Base-by-base conservation (phyloP, 1,140 invertebrate species). In the Brachionus koreanus region DNA sequence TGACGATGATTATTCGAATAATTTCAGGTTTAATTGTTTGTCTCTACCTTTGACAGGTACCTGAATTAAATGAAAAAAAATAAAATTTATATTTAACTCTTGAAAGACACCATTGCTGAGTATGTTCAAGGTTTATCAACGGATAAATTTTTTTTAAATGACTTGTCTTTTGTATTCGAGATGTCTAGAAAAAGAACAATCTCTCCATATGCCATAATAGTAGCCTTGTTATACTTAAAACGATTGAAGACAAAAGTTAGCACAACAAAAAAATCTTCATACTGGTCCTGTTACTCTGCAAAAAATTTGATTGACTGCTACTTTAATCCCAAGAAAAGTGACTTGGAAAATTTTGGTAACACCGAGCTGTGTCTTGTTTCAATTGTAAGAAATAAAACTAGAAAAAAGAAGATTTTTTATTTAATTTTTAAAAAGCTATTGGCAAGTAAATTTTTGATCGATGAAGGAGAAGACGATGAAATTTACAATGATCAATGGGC, bases 401-500 rank as follows among this genome's bases (percentile, higher is more conserved):
- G 10, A 9, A 65, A 29, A 65, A 29, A 25, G n/a, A 65, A 2
- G 10, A 29, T 79, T 33, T 37, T 39, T 37, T 79, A 16, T 79
- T 16, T 1, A 19, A 61, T 9, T 79, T 57, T 33, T 5, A 23
- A 35, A 33, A 25, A 79, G 76, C 35, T 79, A 1, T 65, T 79
- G 16, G 76, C 76, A 25, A 65, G 76, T 79, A 79, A 79, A 79
- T 79, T 42, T 29, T 29, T 79, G 19, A 65, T 61, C 5, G 76
- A 79, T 43, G 76, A 79, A 42, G 76, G 76, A 9, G 76, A 79
- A 43, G 35, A 79, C 12, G 76, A 79, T 19, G 76, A 79, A 43
- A 79, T 79, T 79, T 79, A 79, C 33, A 79, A 79, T 43, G 76
- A 79, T 29, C 35, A 79, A 61, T 79, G 76, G 76, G 76, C 76